Conservation (phyloP, 1,140 invertebrate genomes). For the Ganaspis sp. region DNA sequence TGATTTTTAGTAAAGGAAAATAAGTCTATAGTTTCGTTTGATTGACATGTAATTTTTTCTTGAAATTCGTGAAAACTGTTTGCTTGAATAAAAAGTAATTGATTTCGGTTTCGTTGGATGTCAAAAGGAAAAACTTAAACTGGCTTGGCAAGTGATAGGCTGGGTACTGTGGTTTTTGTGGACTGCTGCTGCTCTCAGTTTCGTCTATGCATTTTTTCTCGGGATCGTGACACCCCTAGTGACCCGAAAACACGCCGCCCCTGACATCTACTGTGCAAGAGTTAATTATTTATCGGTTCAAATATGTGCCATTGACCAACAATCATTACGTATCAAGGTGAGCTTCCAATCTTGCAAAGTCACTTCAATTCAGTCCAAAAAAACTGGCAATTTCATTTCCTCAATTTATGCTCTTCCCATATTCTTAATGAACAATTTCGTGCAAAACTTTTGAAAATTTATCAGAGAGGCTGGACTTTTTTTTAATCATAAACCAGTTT, state of each 20-base stretch:
- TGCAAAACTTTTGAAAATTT: neutral
- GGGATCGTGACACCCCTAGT: conserved; percentile 64
- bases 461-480: no score
- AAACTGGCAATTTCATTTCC: neutral
- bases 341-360: conserved; percentile 37
- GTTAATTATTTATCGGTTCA: conserved; percentile 35
- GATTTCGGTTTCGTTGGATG: neutral
- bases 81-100: neutral
- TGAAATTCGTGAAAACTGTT: no score
- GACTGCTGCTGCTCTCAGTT: conserved; percentile 58
- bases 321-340: conserved; percentile 45
- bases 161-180: conserved; percentile 68
- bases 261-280: conserved; percentile 36
- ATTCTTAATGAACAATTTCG: neutral
- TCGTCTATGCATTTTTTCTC: conserved; percentile 67
- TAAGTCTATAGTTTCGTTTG: no score
- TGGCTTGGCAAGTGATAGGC: conserved; percentile 69
- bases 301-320: conserved; percentile 34
- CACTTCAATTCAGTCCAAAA: neutral
- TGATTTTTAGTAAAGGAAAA: no score
- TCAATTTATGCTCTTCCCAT: neutral
- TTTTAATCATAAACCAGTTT: no score
- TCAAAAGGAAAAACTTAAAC: conserved; percentile 56
- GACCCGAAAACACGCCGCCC: conserved; percentile 40
- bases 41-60: no score